A percentile compares a stretch with the other conserved stretches of the same genome.
Evolutionary conservation across 2,888 invertebrate species (phyloP).

Genomic region (Buathra laborator): DNA sequence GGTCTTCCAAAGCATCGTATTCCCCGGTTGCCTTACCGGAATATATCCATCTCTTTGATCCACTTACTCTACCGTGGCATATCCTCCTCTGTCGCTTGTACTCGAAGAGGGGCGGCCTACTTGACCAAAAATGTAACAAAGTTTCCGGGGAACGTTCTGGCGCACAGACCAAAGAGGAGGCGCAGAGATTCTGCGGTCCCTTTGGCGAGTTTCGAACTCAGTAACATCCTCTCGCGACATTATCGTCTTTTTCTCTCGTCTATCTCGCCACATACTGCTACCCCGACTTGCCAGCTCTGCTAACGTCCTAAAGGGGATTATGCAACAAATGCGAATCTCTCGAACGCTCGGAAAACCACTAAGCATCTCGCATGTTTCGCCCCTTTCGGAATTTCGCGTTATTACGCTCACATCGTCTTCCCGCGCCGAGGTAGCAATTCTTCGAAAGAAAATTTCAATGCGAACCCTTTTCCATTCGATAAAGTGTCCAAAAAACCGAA

Average conservation of each 20-base stretch:
- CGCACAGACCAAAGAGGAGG: conserved; percentile 68
- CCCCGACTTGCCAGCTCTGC: conserved; percentile 53
- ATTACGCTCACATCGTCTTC: conserved; percentile 10
- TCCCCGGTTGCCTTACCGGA: conserved; percentile 31
- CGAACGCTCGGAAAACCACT: conserved; percentile 70
- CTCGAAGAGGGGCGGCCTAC: conserved; percentile 70
- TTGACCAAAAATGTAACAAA: conserved; percentile 84
- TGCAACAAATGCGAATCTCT: conserved; percentile 73
- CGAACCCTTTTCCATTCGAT: not conserved
- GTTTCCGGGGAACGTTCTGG: conserved; percentile 78
- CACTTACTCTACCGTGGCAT: conserved; percentile 73
- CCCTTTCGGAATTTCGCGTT: conserved; percentile 48
- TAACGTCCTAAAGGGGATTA: conserved; percentile 72
- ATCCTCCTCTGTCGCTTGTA: conserved; percentile 64
- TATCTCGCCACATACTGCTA: conserved; percentile 50
- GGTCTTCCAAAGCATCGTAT: conserved; percentile 15
- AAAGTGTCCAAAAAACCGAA: not conserved
- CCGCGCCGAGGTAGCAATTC: not conserved
- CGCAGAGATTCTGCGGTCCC: conserved; percentile 83
- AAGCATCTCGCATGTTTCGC: conserved; percentile 62
- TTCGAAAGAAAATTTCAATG: not conserved
- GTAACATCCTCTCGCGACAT: conserved; percentile 60
- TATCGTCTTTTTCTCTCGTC: conserved; percentile 64
- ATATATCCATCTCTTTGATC: conserved; percentile 81
- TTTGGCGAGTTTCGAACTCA: conserved; percentile 76